Evolutionary conservation across 1,140 invertebrate species (phyloP), one percentile per base, ranked within the genome.

Genomic region (Lasaia peninsularis): DNA sequence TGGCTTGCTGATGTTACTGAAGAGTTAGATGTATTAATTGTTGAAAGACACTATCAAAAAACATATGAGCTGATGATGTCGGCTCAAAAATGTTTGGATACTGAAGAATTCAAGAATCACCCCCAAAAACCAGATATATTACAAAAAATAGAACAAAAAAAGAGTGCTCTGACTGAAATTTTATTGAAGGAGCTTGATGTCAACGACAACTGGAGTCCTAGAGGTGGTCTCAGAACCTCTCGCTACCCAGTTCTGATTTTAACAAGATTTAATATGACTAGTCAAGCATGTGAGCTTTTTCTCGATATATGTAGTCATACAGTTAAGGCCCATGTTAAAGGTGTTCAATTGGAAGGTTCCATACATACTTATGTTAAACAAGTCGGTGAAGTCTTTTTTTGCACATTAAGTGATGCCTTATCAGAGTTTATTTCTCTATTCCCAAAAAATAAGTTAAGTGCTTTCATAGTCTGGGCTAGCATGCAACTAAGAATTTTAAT

Each of bases 41-140:
- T 98, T n/a, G 97, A 99, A 84, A 92, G 98, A 69, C 96, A 99
- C 79, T 99, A 99, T 84, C 97, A 99, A 84, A 96, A 98, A 77
- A 97, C 98, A 12, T 96, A 98, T 59, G 92, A 93, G 60, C 89
- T 98, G 7, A 93, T 99, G 52, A 93, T 96, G 52, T 64, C 75
- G 32, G 90, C 89, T 24, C 87, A 90, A 61, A 87, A 89, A 44
- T 76, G 77, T 10, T 74, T 87, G 28, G 79, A 83, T 40, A 88
- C 86, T 49, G 84, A 85, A 32, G 83, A 80, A 49, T 92, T 88
- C 51, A 79, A 78, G 54, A 77, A 54, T 52, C 80, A 89, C 52
- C 86, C 86, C 16, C 75, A 79, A 48, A 84, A 65, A 65, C 52
- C 57, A 64, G 86, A 87, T 56, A 81, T 89, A 60, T 58, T 87